Percentiles rank a stretch among this genome's conserved stretches.
These are phyloP conservation scores for Trissolcus japonicus DNA, from an alignment of 2,888 invertebrate species.

Conservation along the genomic window DNA sequence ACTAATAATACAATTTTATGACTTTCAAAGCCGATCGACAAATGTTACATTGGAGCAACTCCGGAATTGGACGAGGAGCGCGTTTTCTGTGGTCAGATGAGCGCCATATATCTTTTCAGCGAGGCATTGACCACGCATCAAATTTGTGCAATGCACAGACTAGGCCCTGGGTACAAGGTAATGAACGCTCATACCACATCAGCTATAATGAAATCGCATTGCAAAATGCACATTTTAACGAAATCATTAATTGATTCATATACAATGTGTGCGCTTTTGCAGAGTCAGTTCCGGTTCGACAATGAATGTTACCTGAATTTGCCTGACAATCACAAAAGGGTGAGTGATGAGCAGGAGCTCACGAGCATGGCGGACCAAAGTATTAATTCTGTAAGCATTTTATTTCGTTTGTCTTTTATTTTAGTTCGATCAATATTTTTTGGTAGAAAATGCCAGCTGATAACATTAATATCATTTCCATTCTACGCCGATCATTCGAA, in stretches of 20 bases:
- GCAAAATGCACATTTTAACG: constrained; percentile 1
- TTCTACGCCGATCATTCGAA: not conserved
- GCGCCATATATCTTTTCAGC: constrained; percentile 98
- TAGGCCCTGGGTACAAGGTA: constrained; percentile 99
- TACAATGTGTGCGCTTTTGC: constrained; percentile 67
- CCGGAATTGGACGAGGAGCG: constrained; percentile 97
- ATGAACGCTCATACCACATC: not conserved
- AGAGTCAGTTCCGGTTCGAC: constrained; percentile 99
- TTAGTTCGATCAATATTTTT: constrained; percentile 2
- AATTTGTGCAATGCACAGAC: constrained; percentile 97
- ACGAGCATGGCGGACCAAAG: constrained; percentile 78
- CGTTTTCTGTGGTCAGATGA: constrained; percentile 99
- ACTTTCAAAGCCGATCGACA: constrained; percentile 93
- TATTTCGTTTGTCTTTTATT: constrained; percentile 61
- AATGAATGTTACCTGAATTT: constrained; percentile 98
- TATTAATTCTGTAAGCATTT: constrained; percentile 85
- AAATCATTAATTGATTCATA: constrained; percentile 15
- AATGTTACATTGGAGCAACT: constrained; percentile 98
- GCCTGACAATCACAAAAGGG: constrained; percentile 98
- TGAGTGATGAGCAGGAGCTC: constrained; percentile 82
- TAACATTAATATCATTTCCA: not conserved
- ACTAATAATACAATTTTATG: constrained; percentile 40
- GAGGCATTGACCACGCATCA: constrained; percentile 98
- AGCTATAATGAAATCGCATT: not conserved
- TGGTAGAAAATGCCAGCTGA: not conserved